Evolutionary conservation across 2,888 invertebrate genomes (phyloP).

Genomic region (Caenorhabditis uteleia): DNA sequence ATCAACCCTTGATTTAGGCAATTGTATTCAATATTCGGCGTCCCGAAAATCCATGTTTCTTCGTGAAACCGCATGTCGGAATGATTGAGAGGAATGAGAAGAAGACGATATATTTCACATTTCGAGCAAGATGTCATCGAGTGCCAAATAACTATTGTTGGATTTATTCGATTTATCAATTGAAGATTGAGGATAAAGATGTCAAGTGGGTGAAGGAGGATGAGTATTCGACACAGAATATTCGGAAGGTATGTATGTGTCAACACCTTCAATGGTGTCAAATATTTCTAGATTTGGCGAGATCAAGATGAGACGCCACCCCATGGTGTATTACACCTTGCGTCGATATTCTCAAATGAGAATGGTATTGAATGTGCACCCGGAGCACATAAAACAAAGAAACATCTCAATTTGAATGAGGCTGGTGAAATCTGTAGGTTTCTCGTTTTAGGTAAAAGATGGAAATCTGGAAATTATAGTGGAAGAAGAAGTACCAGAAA

Average conservation of each 20-base stretch:
- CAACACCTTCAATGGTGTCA: too few relatives aligned
- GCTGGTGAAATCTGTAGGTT: conserved; percentile 22
- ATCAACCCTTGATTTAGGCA: too few relatives aligned
- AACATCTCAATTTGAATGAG: conserved; percentile 11
- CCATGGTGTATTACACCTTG: conserved; percentile 15
- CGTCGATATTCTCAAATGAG: conserved; percentile 4
- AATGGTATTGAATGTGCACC: conserved; percentile 2
- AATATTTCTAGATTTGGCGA: too few relatives aligned
- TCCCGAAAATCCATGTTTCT: conserved; percentile 10
- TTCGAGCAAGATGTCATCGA: conserved; percentile 12
- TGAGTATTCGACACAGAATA: conserved; percentile 17
- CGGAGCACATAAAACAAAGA: conserved; percentile 2
- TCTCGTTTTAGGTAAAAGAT: not conserved
- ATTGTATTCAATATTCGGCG: conserved; percentile 25
- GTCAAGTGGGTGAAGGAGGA: conserved; percentile 10
- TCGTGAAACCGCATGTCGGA: conserved; percentile 29
- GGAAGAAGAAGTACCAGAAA: not conserved
- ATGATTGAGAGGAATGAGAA: conserved; percentile 8
- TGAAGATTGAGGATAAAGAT: conserved; percentile 3
- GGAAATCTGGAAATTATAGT: not conserved
- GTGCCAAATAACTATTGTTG: conserved; percentile 28
- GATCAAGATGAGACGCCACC: not conserved
- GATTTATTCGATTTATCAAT: conserved; percentile 33
- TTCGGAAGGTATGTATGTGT: conserved; percentile 10
- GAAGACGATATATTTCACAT: conserved; percentile 14